phyloP scores from a whole-genome alignment of 2,113 vertebrate species.

The Caracal caracal region DNA sequence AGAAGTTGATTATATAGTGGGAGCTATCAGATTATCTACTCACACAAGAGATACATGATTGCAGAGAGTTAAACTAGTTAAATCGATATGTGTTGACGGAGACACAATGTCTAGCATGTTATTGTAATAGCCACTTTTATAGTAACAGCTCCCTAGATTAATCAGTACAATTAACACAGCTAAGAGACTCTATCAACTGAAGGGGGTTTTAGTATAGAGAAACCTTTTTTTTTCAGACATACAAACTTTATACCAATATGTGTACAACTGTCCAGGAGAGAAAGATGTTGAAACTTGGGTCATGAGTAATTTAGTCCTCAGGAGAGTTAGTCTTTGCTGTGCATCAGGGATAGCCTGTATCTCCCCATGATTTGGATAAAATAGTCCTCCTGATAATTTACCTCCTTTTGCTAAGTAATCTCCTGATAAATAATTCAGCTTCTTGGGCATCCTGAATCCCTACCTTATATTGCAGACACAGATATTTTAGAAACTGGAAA shows the following conservation, averaged over 20 bases:
- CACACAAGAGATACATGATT: background rate
- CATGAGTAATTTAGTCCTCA: background rate
- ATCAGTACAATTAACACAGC: slow-evolving; percentile 11
- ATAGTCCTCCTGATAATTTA: slow-evolving; percentile 56
- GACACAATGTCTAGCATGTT: slow-evolving; percentile 10
- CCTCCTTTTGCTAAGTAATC: slow-evolving; percentile 63
- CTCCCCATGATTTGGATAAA: slow-evolving; percentile 11
- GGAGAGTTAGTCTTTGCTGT: slow-evolving; percentile 29
- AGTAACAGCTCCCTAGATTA: slow-evolving; percentile 9
- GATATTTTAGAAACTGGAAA: slow-evolving; percentile 42
- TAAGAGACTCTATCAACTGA: background rate
- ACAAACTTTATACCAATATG: background rate
- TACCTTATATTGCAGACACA: slow-evolving; percentile 24
- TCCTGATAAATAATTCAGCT: slow-evolving; percentile 71
- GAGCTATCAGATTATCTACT: background rate
- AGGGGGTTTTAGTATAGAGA: background rate
- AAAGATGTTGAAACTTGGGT: background rate
- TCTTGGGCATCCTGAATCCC: slow-evolving; percentile 39
- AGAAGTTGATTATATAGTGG: slow-evolving; percentile 13
- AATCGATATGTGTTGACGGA: background rate
- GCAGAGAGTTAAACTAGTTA: slow-evolving; percentile 11
- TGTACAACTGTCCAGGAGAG: background rate
- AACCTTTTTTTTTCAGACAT: background rate
- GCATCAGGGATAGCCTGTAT: background rate
- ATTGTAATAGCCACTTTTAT: slow-evolving; percentile 18